Percentiles rank a stretch among this genome's conserved stretches.
These are phyloP conservation scores for Dromaius novaehollandiae DNA, from an alignment of 2,113 vertebrate species.

Conservation along the genomic window DNA sequence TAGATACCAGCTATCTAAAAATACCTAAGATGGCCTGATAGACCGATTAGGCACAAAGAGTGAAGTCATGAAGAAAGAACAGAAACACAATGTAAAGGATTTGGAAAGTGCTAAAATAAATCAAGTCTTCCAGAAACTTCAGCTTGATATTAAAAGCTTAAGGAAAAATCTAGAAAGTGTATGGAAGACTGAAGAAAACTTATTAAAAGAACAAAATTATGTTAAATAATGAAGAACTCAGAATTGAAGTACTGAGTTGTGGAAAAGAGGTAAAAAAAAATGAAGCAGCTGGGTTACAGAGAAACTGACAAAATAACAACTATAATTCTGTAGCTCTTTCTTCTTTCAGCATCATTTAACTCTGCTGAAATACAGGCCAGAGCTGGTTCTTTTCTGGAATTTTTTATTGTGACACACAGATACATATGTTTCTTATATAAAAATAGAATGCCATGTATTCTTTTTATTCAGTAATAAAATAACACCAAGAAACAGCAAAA, in stretches of 20 bases:
- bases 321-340: neutral
- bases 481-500: neutral
- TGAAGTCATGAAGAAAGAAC: slow-evolving; percentile 9
- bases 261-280: neutral
- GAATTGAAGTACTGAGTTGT: neutral
- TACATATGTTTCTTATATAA: neutral
- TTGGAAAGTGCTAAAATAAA: neutral
- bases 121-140: neutral
- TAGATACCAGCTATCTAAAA: slow-evolving; percentile 46
- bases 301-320: neutral
- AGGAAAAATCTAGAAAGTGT: neutral
- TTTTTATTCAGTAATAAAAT: neutral
- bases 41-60: slow-evolving; percentile 7
- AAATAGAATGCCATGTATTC: neutral
- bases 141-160: neutral
- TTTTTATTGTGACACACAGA: neutral
- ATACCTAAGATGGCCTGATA: neutral
- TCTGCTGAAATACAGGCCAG: neutral
- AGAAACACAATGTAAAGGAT: neutral
- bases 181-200: neutral
- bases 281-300: neutral
- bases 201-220: neutral
- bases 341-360: neutral
- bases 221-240: neutral
- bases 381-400: neutral